Percentiles rank a stretch among this genome's conserved stretches.
These are phyloP conservation scores for Rattus rattus DNA, from an alignment of 2,113 vertebrate species.

Conservation along the genomic window DNA sequence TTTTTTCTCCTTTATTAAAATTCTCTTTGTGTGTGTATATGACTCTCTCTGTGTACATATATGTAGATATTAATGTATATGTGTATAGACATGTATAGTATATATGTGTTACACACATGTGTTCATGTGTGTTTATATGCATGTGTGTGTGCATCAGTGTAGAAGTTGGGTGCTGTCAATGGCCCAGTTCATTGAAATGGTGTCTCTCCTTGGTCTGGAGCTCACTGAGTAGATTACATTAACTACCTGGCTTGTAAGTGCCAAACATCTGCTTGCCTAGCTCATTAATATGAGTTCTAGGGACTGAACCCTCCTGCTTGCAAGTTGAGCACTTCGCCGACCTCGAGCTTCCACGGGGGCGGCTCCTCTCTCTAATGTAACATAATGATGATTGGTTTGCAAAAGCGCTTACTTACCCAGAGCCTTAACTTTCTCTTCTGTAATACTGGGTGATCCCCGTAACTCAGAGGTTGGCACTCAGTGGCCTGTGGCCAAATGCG, in stretches of 20 bases:
- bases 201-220: not conserved
- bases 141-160: not conserved
- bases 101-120: not conserved
- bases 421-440: slow-evolving; percentile 32
- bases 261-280: not conserved
- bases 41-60: not conserved
- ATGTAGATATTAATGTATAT: not conserved
- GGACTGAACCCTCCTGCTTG: not conserved
- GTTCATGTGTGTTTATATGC: not conserved
- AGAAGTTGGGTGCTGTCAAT: not conserved
- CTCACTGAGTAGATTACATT: not conserved
- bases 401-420: not conserved
- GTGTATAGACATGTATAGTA: too few species aligned
- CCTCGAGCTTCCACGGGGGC: not conserved
- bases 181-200: not conserved
- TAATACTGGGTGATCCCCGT: not conserved
- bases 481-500: not conserved
- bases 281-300: not conserved
- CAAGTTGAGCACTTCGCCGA: not conserved
- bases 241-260: not conserved
- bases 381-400: not conserved
- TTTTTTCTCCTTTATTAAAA: slow-evolving; percentile 45
- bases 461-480: not conserved
- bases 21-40: not conserved
- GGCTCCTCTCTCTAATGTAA: not conserved